Base-by-base conservation (phyloP, 2,113 vertebrate genomes). In the Stigmatopora argus region DNA sequence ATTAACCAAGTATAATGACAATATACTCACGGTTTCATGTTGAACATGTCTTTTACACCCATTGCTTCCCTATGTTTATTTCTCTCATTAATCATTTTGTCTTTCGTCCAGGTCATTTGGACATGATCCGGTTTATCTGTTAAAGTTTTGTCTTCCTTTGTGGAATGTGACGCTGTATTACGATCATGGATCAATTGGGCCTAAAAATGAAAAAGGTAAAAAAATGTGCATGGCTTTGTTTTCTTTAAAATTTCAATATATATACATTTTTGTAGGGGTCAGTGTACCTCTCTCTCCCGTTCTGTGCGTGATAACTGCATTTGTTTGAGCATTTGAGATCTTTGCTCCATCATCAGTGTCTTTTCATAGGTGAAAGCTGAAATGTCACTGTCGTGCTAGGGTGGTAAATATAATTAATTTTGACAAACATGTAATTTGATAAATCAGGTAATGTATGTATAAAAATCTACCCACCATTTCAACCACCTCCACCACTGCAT, bases 101-200 rank as follows among this genome's bases (percentile, higher is more conserved):
- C 95, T 89, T 96, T 96, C 14, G 96, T 99, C 96, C 96, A 99
- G 18, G 96, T 99, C 96, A 98, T 98, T 15, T 98, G 96, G 69
- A 97, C 90, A 7, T 84, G 89, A 60, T 97, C 94, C 0, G 93
- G 87, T 0, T 74, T 19, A 52, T 86, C 63, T 15, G 82, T 56
- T 5, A 64, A 67, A 1, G 85, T 83, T 48, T 80, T 89, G 57
- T 88, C 89, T 0, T 63, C 85, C 0, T 64, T 51, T 0, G 82
- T 5, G 0, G 87, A 87, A 18, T 90, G 95, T 0, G 93, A 91
- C 0, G 92, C 94, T 0, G 94, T 95, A 81, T 96, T 96, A 74
- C 92, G 86, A 82, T 98, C 94, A 0, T 95, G 95, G 76, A 97
- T 96, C 53, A 96, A 77, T 80, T 98, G 94, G 48, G 94, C 93